Evolutionary conservation across 2,113 vertebrate genomes (phyloP), one percentile per base, ranked within the genome.

Genomic region (Loxodonta africana): DNA sequence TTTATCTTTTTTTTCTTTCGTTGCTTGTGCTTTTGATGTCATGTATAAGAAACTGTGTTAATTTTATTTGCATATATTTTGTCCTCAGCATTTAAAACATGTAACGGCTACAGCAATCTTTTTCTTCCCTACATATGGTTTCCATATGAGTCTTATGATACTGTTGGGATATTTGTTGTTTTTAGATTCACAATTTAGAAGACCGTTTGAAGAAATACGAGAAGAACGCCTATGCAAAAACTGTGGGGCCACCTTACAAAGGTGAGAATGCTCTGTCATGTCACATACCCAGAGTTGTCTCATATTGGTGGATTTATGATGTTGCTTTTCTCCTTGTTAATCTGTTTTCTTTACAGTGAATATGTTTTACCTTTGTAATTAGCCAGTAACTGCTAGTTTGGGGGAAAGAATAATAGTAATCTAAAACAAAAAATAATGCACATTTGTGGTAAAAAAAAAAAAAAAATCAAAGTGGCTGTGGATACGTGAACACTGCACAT

Each of bases 111-210:
- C 1, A 63, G 9, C 11, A 88, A 0, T 88, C 41, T 6, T 91
- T 77, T 89, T 53, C 57, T 41, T 37, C 37, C 8, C 83, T 51
- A 28, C 10, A 25, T 48, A 26, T 77, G 21, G 37, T 96, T 84
- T 96, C 62, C n/a, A 41, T 94, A 33, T 71, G 65, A 96, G 69
- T 96, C 83, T 85, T 97, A 69, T 46, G 28, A 65, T 95, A n/a
- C 67, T 11, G 91, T 94, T 94, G 95, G 83, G 88, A 95, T 91
- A 69, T 95, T 98, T 57, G 53, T 94, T 94, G 3, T 97, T 94
- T 97, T 89, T 97, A 99, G 99, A 99, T 99, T 98, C 99, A 99
- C 97, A 99, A 98, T 28, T 98, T 99, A 74, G 99, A 99, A 99
- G 99, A 99, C 98, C 99, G 94, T 90, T 98, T 99, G 95, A 99